These are phyloP conservation scores for Xenentodon cancila DNA, from an alignment of 2,797 vertebrate species.

Conservation along the genomic window DNA sequence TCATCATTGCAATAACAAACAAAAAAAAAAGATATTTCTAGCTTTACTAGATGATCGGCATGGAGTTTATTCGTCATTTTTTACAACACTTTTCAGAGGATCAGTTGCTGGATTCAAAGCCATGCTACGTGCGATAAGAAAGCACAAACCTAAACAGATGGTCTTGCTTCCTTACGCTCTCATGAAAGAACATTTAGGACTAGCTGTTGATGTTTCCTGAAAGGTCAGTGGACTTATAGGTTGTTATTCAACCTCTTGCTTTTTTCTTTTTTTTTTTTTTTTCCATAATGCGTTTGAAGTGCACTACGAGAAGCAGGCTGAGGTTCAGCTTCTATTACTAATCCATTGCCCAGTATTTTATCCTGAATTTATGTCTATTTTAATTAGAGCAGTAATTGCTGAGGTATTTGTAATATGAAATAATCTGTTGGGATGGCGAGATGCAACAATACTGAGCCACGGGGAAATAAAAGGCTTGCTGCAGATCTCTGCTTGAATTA, in stretches of 20 bases:
- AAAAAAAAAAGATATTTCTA: too few species aligned
- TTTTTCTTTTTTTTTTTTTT: conserved; percentile 47
- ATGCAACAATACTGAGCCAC: neutral
- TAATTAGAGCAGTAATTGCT: neutral
- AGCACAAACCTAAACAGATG: conserved; percentile 34
- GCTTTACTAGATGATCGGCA: neutral
- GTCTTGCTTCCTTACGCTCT: neutral
- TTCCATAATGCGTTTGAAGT: conserved; percentile 14
- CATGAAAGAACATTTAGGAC: conserved; percentile 1
- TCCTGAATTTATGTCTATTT: too few species aligned
- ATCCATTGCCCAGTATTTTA: too few species aligned
- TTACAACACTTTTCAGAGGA: neutral
- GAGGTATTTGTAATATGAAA: neutral
- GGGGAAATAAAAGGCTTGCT: neutral
- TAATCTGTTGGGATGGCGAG: neutral
- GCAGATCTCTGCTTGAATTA: neutral
- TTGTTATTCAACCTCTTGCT: conserved; percentile 6
- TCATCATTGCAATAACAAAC: too few species aligned
- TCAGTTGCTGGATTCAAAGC: conserved; percentile 8
- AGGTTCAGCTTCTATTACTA: neutral
- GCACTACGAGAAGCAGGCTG: neutral
- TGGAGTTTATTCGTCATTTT: neutral
- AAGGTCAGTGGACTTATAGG: conserved; percentile 52
- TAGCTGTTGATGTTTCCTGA: conserved; percentile 41
- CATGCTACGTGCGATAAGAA: conserved; percentile 22